A percentile compares a stretch with the other conserved stretches of the same genome.
These are phyloP conservation scores for Hypomecis atomaria DNA, from an alignment of 2,888 invertebrate species.

Conservation along the genomic window DNA sequence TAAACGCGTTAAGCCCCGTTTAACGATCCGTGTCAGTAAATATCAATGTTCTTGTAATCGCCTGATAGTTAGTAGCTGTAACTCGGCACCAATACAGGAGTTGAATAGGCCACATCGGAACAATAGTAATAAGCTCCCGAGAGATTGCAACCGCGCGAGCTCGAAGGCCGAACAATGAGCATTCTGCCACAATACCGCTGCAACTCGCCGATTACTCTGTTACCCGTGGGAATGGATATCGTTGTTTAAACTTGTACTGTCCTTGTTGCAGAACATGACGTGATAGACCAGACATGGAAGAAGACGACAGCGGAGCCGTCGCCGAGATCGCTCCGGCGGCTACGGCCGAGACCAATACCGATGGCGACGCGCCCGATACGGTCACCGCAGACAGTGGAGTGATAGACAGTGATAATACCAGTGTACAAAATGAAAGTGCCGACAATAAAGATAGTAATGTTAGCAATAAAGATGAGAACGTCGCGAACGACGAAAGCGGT, in stretches of 20 bases:
- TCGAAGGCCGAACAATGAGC: constrained; percentile 60
- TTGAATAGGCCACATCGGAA: constrained; percentile 56
- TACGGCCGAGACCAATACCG: constrained; percentile 52
- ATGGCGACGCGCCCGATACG: constrained; percentile 51
- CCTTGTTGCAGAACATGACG: constrained; percentile 79
- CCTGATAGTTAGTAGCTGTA: constrained; percentile 20
- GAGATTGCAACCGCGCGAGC: constrained; percentile 57
- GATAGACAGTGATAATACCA: constrained; percentile 46
- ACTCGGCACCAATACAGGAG: constrained; percentile 24
- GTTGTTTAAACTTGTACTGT: constrained; percentile 44
- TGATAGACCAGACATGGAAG: constrained; percentile 68
- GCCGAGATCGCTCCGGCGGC: constrained; percentile 53
- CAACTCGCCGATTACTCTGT: constrained; percentile 60
- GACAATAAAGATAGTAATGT: constrained; percentile 48
- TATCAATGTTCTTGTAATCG: constrained; percentile 14
- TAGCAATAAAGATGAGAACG: constrained; percentile 47
- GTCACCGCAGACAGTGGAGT: constrained; percentile 43
- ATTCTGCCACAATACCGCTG: constrained; percentile 57
- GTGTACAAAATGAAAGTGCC: constrained; percentile 55
- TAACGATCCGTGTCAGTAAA: constrained; percentile 11
- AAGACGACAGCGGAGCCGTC: constrained; percentile 58
- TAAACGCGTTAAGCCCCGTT: constrained; percentile 36
- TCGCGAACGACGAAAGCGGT: constrained; percentile 52
- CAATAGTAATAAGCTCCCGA: constrained; percentile 66
- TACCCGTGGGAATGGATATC: constrained; percentile 31